Evolutionary conservation across 1,140 invertebrate genomes (phyloP).

Genomic region (Pseudomyrmex dendroicus): DNA sequence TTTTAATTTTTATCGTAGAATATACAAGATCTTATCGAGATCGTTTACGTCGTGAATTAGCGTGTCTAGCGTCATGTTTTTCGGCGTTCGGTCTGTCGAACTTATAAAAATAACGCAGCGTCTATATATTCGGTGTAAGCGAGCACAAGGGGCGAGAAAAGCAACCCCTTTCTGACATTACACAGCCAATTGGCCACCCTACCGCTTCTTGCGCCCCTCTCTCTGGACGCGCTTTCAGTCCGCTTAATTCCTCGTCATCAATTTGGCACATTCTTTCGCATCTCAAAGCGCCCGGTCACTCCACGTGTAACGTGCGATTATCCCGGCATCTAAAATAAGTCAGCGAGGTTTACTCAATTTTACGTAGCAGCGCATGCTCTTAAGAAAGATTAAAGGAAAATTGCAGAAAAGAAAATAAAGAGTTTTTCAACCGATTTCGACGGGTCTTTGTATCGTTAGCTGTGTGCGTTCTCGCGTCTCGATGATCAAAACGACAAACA

Average conservation of each 20-base stretch:
- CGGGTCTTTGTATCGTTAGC: neutral
- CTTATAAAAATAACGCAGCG: slow-evolving; percentile 46
- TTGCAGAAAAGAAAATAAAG: neutral
- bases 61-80: slow-evolving; percentile 22
- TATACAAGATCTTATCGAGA: slow-evolving; percentile 24
- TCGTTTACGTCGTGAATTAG: slow-evolving; percentile 29
- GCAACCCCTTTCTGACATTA: slow-evolving; percentile 82
- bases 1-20: slow-evolving; percentile 14
- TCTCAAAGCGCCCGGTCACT: slow-evolving; percentile 36
- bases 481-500: too few species aligned
- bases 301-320: slow-evolving; percentile 42
- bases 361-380: neutral
- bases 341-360: neutral
- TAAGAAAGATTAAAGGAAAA: slow-evolving; percentile 1
- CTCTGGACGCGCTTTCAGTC: slow-evolving; percentile 61
- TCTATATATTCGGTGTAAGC: slow-evolving; percentile 22
- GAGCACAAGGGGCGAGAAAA: slow-evolving; percentile 60
- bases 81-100: slow-evolving; percentile 42
- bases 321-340: slow-evolving; percentile 30
- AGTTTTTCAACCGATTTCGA: neutral
- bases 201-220: slow-evolving; percentile 75
- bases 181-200: slow-evolving; percentile 84
- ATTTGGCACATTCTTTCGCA: slow-evolving; percentile 63
- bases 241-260: slow-evolving; percentile 64
- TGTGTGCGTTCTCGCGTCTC: too few species aligned